These are phyloP conservation scores for Gymnocypris eckloni DNA, from an alignment of 2,797 vertebrate genomes.

Conservation along the genomic window DNA sequence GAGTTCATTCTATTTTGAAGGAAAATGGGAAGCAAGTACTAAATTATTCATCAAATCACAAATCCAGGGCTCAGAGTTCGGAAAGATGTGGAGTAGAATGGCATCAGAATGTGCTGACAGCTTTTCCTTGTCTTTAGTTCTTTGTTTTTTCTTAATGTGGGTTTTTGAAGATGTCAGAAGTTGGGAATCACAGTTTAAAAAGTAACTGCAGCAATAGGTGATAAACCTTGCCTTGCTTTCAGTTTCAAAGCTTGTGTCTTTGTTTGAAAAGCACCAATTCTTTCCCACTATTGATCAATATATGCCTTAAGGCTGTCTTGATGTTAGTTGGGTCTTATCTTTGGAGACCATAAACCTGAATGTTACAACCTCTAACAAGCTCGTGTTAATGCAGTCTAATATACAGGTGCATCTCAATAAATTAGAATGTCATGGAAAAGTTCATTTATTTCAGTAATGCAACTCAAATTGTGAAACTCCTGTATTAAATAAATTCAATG, in stretches of 20 bases:
- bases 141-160: constrained; percentile 23
- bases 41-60: constrained; percentile 41
- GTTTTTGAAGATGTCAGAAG: not conserved
- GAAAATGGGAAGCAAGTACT: constrained; percentile 18
- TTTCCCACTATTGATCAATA: constrained; percentile 16
- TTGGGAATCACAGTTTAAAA: constrained; percentile 9
- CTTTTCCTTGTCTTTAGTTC: constrained; percentile 11
- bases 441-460: no score
- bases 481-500: no score
- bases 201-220: not conserved
- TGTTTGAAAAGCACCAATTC: constrained; percentile 12
- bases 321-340: constrained; percentile 17
- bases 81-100: constrained; percentile 15
- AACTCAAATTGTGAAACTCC: no score
- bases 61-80: constrained; percentile 38
- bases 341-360: constrained; percentile 14
- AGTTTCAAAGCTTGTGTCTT: constrained; percentile 10
- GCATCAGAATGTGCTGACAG: constrained; percentile 30
- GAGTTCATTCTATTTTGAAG: constrained; percentile 32
- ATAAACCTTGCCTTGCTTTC: not conserved
- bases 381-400: not conserved
- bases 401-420: no score
- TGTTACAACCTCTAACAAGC: not conserved
- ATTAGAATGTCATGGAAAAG: no score
- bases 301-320: constrained; percentile 25